Conservation (phyloP, 2,797 vertebrate species). For the Tragelaphus eurycerus region DNA sequence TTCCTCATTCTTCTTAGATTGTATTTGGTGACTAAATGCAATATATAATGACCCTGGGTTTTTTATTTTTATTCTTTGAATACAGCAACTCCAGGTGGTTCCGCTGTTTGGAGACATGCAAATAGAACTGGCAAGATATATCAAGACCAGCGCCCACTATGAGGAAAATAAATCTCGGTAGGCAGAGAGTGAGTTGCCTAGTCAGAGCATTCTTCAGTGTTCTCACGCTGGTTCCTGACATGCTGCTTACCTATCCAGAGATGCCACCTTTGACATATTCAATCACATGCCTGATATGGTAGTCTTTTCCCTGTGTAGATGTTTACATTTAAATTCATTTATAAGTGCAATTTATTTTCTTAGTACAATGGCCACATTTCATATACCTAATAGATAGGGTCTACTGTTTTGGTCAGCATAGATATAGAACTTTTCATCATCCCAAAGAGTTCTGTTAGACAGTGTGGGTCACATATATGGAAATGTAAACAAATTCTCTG, state of each 20-base stretch:
- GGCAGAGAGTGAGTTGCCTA: not conserved
- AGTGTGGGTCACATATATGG: not conserved
- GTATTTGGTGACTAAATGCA: not conserved
- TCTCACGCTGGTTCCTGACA: too few species aligned
- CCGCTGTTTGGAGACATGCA: slow-evolving; percentile 99
- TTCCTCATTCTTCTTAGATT: not conserved
- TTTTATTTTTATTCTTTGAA: slow-evolving; percentile 41
- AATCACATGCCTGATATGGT: not conserved
- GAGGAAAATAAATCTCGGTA: slow-evolving; percentile 99
- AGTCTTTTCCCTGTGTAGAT: not conserved
- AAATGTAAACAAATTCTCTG: not conserved
- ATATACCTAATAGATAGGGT: not conserved
- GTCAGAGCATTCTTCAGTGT: not conserved
- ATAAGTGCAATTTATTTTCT: not conserved
- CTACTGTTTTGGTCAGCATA: not conserved
- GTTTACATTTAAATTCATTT: not conserved
- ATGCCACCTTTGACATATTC: not conserved
- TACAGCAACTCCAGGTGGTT: slow-evolving; percentile 97
- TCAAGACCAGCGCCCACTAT: slow-evolving; percentile 98
- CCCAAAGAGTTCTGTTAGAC: not conserved
- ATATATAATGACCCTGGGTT: not conserved
- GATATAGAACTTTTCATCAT: not conserved
- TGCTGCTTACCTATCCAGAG: not conserved
- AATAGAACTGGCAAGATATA: slow-evolving; percentile 97
- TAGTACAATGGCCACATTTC: not conserved